Percentiles rank a stretch among this genome's conserved stretches.
phyloP scores from a whole-genome alignment of 2,797 vertebrate genomes.

The Orestias chungarensis region DNA sequence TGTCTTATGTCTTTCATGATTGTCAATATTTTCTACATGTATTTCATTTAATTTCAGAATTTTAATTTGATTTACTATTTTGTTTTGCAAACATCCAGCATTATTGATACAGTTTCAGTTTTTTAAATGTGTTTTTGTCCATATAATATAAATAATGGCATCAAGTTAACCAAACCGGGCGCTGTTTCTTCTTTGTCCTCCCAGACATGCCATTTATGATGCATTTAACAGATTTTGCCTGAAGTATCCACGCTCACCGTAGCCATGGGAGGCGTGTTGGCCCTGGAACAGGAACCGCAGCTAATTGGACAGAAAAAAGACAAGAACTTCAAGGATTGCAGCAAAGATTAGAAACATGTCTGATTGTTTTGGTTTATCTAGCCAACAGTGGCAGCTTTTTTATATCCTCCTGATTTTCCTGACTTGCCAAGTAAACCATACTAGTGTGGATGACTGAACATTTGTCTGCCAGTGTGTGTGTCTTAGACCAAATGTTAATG shows the following conservation, averaged over 20 bases:
- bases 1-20: background rate
- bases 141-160: background rate
- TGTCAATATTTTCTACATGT: background rate
- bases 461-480: background rate
- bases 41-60: background rate
- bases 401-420: background rate
- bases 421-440: background rate
- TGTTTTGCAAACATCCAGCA: background rate
- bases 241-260: slow-evolving; percentile 84
- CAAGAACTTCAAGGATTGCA: background rate
- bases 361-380: background rate
- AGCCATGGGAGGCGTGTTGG: background rate
- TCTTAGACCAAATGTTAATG: background rate
- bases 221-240: slow-evolving; percentile 90
- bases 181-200: slow-evolving; percentile 15
- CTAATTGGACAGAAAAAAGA: slow-evolving; percentile 1
- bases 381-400: background rate
- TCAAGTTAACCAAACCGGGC: background rate
- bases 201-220: slow-evolving; percentile 94
- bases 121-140: background rate
- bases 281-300: background rate
- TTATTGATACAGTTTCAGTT: background rate
- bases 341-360: background rate
- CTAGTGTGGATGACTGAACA: background rate
- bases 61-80: background rate